Evolutionary conservation across 2,113 vertebrate genomes (phyloP), one percentile per base, ranked within the genome.

Genomic region (Tauraco erythrolophus): DNA sequence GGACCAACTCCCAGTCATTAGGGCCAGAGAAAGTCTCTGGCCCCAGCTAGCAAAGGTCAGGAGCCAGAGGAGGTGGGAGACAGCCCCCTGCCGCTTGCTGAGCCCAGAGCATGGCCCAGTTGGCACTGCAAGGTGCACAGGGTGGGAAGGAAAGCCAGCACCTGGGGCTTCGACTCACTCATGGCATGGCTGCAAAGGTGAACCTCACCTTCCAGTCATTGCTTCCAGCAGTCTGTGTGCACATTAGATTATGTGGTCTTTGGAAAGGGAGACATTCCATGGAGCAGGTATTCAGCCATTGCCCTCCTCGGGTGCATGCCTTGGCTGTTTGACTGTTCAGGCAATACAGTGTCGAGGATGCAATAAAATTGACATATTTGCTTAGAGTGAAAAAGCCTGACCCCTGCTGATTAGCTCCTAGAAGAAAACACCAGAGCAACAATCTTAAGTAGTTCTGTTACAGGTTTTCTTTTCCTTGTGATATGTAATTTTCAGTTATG

Each of bases 191-290:
- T 31, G 37, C 43, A 23, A 37, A 33, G 23, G 48, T 21, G 48
- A 50, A 4, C 9, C 22, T 84, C 6, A 2, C 21, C 45, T 37
- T 80, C 45, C 35, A 31, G 45, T 1, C 15, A 37, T 33, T 31
- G 19, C 35, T 87, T 50, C 51, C 22, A 78, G 30, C 15, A 13
- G 15, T 11, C 27, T 31, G 22, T 27, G 0, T 7, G 21, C 2
- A 1, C 4, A 0, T 1, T 30, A 31, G 10, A 6, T 74, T 39
- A 33, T 12, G 0, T 0, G 8, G 33, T 7, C 58, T 60, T 46
- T n/a, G 21, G 48, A 54, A 39, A 41, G 25, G 14, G 41, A 53
- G 3, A 5, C 4, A 1, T 23, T 28, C 23, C 43, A 45, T 48
- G 27, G 4, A 43, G 16, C 30, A 39, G 14, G 6, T 7, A 10